Percentiles rank a stretch among this genome's conserved stretches.
Conservation (phyloP, 2,113 vertebrate genomes). For the Rhineura floridana region DNA sequence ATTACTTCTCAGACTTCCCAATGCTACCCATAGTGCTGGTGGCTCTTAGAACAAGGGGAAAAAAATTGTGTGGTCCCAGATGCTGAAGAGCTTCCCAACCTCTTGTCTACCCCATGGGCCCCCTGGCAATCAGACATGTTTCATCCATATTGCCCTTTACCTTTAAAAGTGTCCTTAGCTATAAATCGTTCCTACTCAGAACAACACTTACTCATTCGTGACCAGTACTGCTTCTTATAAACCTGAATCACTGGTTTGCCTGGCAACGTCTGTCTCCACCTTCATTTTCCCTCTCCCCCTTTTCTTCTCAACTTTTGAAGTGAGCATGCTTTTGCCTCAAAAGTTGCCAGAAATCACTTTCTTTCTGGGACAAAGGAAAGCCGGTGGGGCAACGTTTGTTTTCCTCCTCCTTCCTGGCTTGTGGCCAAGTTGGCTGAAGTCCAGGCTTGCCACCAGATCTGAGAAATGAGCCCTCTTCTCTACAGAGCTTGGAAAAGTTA, state of each 20-base stretch:
- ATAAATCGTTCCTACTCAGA: slow-evolving; percentile 37
- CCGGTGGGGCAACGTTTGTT: slow-evolving; percentile 53
- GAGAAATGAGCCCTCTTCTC: slow-evolving; percentile 19
- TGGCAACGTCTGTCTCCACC: slow-evolving; percentile 24
- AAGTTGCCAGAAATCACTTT: slow-evolving; percentile 54
- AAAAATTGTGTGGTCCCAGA: not conserved
- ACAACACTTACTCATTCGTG: slow-evolving; percentile 60
- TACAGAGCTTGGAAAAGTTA: no score
- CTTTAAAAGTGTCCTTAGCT: slow-evolving; percentile 53
- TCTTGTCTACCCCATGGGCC: slow-evolving; percentile 26
- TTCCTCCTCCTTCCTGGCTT: slow-evolving; percentile 22
- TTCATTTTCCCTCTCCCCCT: slow-evolving; percentile 38
- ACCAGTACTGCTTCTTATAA: slow-evolving; percentile 55
- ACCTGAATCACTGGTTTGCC: slow-evolving; percentile 46
- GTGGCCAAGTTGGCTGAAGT: not conserved
- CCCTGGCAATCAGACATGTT: slow-evolving; percentile 30
- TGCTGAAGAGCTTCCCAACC: not conserved
- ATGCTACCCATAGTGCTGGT: not conserved
- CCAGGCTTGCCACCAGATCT: slow-evolving; percentile 29
- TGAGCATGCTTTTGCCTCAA: slow-evolving; percentile 53
- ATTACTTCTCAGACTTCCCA: not conserved
- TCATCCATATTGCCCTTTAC: slow-evolving; percentile 30
- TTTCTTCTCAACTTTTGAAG: not conserved
- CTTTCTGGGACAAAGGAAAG: slow-evolving; percentile 58
- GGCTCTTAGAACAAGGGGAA: not conserved